Evolutionary conservation across 2,113 vertebrate species (phyloP).

Genomic region (Grus americana): DNA sequence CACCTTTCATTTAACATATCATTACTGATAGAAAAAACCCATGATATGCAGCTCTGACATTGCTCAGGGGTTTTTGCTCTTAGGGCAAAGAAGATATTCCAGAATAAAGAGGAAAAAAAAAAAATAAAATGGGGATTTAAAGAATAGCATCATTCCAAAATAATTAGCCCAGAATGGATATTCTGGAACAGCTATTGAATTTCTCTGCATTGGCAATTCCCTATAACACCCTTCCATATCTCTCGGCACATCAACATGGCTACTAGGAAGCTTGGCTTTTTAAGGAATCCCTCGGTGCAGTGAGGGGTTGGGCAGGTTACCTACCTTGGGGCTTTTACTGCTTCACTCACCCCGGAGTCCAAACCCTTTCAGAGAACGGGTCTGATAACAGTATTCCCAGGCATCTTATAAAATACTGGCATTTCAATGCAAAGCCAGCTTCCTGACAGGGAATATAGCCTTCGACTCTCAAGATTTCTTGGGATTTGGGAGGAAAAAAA

Average conservation of each 20-base stretch:
- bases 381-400: background rate
- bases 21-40: background rate
- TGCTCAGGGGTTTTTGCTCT: background rate
- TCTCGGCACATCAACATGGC: background rate
- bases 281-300: background rate
- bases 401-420: background rate
- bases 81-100: background rate
- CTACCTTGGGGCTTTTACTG: background rate
- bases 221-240: background rate
- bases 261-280: background rate
- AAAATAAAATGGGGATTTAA: background rate
- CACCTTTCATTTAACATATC: background rate
- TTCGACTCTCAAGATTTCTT: background rate
- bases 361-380: background rate
- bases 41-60: conserved; percentile 12
- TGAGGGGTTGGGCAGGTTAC: background rate
- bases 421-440: background rate
- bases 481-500: background rate
- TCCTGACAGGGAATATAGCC: background rate
- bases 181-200: background rate
- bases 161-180: background rate
- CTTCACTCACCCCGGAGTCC: background rate
- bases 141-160: background rate
- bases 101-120: background rate
- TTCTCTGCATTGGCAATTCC: background rate